Evolutionary conservation across 2,888 invertebrate species (phyloP), one percentile per base, ranked within the genome.

Genomic region (Boloria euphrosyne): DNA sequence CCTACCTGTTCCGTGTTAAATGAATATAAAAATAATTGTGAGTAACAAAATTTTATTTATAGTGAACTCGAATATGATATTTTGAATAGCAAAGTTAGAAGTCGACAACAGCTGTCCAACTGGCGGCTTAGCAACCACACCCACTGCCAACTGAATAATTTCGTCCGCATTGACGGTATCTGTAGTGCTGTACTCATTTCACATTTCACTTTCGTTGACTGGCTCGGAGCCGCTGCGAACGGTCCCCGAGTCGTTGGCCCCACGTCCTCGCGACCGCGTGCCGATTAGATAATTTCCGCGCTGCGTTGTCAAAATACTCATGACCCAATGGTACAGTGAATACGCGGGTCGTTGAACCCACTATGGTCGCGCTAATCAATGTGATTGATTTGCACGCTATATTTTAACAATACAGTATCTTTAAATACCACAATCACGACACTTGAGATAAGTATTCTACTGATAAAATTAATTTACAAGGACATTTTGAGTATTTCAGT

Each of bases 281-380:
- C 91, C 89, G 91, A 87, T 92, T 91, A 92, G 90, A 92, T 92
- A 92, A 92, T 90, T 90, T 89, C 89, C 87, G 88, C 87, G 85
- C 84, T 85, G 86, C 88, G 87, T 89, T 91, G 91, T 90, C 90
- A 90, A 90, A 91, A 90, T 90, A 90, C 89, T 89, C 89, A 84
- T 91, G 90, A 90, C 91, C 91, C 84, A 91, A 86, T 91, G 91
- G 85, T 90, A 90, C 89, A 91, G 84, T 91, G 90, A 90, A 84
- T 86, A 82, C 81, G 79, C 80, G 75, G 87, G 85, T 82, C 87
- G 78, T 78, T 79, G 88, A 90, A 84, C 90, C 72, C 81, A 67
- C 76, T 74, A 67, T 78, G 76, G 79, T 78, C 83, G 83, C 80
- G 80, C 84, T 79, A 81, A 82, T 73, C 72, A 80, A 83, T 82